Percentiles rank a stretch among this genome's conserved stretches.
phyloP scores from a whole-genome alignment of 2,888 invertebrate species.

The Stenotaenia linearis region DNA sequence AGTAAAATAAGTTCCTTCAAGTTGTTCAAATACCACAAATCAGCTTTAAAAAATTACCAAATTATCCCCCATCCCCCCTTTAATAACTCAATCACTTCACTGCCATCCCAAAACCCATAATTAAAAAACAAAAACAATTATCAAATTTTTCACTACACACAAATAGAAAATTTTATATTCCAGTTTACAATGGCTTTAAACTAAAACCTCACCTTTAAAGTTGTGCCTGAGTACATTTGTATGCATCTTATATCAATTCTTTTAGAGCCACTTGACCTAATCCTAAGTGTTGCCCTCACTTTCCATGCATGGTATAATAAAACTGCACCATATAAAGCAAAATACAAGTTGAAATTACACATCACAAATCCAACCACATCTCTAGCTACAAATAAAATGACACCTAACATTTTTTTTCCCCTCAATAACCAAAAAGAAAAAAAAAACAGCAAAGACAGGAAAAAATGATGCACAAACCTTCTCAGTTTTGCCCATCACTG shows the following conservation, averaged over 20 bases:
- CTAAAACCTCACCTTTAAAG: not conserved
- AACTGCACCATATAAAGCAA: not conserved
- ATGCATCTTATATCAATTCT: not conserved
- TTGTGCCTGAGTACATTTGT: not conserved
- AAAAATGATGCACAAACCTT: too few species aligned
- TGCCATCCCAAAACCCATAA: too few species aligned
- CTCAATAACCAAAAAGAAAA: not conserved
- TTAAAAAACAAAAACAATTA: too few species aligned
- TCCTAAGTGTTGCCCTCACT: not conserved
- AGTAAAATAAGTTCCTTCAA: too few species aligned
- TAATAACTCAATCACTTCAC: too few species aligned
- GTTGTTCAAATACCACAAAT: too few species aligned
- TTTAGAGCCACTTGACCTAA: not conserved
- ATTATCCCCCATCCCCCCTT: too few species aligned
- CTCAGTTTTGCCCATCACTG: too few species aligned
- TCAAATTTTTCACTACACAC: not conserved
- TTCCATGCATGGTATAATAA: not conserved
- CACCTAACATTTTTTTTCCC: not conserved
- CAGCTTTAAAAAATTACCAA: too few species aligned
- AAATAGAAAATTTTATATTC: not conserved
- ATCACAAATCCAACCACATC: not conserved
- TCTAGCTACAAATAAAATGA: not conserved
- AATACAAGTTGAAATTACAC: not conserved
- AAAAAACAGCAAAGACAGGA: not conserved
- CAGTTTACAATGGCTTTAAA: not conserved